Base-by-base conservation (phyloP, 2,797 vertebrate species). In the Margarornis squamiger region DNA sequence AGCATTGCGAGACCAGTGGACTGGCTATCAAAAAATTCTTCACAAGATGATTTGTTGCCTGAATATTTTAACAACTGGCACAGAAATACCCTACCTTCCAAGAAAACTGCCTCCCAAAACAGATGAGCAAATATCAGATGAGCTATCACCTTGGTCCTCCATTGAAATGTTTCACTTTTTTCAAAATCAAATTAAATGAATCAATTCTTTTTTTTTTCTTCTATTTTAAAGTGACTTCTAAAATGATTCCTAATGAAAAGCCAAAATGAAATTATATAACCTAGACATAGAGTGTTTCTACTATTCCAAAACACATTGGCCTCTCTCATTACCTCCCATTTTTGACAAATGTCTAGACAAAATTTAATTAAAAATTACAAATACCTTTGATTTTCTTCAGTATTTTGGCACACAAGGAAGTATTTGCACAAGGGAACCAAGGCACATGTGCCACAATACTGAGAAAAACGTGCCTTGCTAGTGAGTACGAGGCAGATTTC, bases 301-400 rank as follows among this genome's bases (percentile, higher is more conserved):
- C 23, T 78, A 1, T 78, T 90, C 24, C 16, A 65, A 66, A 88
- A 55, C 0, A 0, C 10, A 1, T 62, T 71, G 38, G 26, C 27
- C 58, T 85, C 19, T 81, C 16, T 78, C 11, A 17, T 77, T 88
- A 48, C 22, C 46, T 78, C 29, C 36, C 20, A 43, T 52, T 81
- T 70, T 67, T 82, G 21, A 79, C 38, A 54, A 14, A 24, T 30
- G 14, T 1, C 4, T 45, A 62, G 23, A 48, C 12, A 84, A 86
- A 83, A 70, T 27, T 16, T 65, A 14, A 11, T 32, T 78, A 59
- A 22, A 73, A 90, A 86, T 55, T 43, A 75, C 10, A 52, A 52
- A 30, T 55, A 63, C 24, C 13, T 90, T 83, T 21, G 8, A 3
- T 78, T 73, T 18, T 55, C 13, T 72, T 61, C 58, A 55, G 54